Base-by-base conservation (phyloP, 1,140 invertebrate species). In the Aphaenogaster rudis region DNA sequence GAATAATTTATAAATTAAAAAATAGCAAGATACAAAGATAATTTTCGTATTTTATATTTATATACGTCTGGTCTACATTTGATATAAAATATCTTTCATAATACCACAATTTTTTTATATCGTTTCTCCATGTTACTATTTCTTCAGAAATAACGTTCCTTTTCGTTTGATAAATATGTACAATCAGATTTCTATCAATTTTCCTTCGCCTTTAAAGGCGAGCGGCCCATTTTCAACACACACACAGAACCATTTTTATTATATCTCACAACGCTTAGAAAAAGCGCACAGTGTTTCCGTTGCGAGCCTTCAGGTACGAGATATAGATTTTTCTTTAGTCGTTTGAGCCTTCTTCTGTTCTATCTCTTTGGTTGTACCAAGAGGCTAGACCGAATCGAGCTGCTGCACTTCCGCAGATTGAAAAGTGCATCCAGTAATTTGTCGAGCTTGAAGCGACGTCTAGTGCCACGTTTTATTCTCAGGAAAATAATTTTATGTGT, bases 381-480 rank as follows among this genome's bases (percentile, higher is more conserved):
- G 57, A 63, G 21, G 36, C 28, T 80, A 39, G 67, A 63, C 13
- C 17, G 39, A 33, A 71, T 77, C 42, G 64, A 74, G 39, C 50
- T 52, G 69, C 69, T 90, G 80, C 80, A 90, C 89, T 90, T 88
- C 63, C 52, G 57, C 52, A 69, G 63, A 90, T 90, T 90, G 69
- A 88, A 90, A 90, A 90, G 78, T 81, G 54, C 54, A 71, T 39
- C 21, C 4, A 57, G 72, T 66, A 79, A 88, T 86, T 78, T 84
- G 69, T 86, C 78, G 81, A 6, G n/a, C 17, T 76, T 72, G 33
- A 50, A 36, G 5, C n/a, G 33, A 71, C 45, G 28, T 48, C 54
- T 33, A 48, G 48, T 45, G 21, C 9, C 4, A 69, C 11, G 28
- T 48, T 87, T 8, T 9, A 36, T 76, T 66, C 15, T 72, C 33